These are phyloP conservation scores for Troides aeacus DNA, from an alignment of 2,888 invertebrate species.

Conservation along the genomic window DNA sequence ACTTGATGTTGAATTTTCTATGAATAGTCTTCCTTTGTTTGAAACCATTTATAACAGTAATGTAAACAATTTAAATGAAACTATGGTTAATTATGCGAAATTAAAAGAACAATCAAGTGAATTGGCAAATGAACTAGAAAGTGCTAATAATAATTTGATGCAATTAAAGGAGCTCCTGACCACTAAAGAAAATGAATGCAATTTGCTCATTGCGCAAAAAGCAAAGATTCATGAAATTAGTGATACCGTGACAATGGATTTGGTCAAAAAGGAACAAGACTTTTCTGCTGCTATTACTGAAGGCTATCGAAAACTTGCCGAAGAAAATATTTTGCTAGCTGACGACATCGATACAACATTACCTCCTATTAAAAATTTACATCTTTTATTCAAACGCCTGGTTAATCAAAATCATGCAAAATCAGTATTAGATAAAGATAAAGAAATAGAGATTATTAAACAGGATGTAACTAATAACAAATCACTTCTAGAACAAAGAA, in stretches of 20 bases:
- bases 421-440: constrained; percentile 34
- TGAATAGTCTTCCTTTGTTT: constrained; percentile 47
- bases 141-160: constrained; percentile 48
- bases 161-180: constrained; percentile 50
- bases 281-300: constrained; percentile 46
- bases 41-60: constrained; percentile 47
- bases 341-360: constrained; percentile 43
- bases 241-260: constrained; percentile 61
- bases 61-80: constrained; percentile 42
- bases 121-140: constrained; percentile 45
- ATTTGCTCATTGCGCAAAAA: constrained; percentile 54
- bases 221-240: constrained; percentile 61
- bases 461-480: constrained; percentile 46
- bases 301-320: constrained; percentile 47
- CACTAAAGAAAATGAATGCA: constrained; percentile 57
- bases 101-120: constrained; percentile 46
- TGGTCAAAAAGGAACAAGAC: constrained; percentile 57
- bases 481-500: constrained; percentile 44
- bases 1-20: constrained; percentile 54
- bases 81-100: constrained; percentile 43
- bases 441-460: constrained; percentile 40
- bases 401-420: constrained; percentile 38
- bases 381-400: constrained; percentile 48
- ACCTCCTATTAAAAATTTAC: constrained; percentile 45
- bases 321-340: constrained; percentile 44